A percentile compares a stretch with the other conserved stretches of the same genome.
phyloP scores from a whole-genome alignment of 2,113 vertebrate species.

The Choloepus hoffmanni region DNA sequence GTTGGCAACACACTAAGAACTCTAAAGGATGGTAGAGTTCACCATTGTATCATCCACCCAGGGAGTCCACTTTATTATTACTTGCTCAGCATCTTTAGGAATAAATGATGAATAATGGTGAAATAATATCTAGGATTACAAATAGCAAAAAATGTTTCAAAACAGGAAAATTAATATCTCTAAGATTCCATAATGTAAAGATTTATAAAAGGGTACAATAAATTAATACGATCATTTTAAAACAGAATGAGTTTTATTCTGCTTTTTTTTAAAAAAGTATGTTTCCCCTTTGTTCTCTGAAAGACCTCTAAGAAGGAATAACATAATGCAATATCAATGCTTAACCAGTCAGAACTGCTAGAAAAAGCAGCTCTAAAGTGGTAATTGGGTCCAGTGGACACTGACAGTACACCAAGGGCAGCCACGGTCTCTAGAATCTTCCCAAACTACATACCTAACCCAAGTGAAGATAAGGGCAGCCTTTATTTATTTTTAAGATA shows the following conservation, averaged over 20 bases:
- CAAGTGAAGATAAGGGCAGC: conserved; percentile 18
- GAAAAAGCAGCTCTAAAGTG: not conserved
- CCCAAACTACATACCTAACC: not conserved
- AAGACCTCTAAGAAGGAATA: conserved; percentile 2
- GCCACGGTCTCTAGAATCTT: too few species aligned
- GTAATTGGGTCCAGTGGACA: not conserved
- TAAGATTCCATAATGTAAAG: not conserved
- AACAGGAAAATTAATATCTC: conserved; percentile 23
- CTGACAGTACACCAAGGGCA: not conserved
- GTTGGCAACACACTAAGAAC: not conserved
- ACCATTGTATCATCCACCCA: not conserved
- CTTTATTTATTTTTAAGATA: conserved; percentile 8
- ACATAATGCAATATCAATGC: not conserved
- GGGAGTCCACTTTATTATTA: not conserved
- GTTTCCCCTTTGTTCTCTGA: not conserved
- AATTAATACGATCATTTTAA: not conserved
- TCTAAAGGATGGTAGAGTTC: not conserved
- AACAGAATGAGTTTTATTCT: not conserved
- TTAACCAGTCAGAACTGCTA: not conserved
- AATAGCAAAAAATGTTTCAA: conserved; percentile 21
- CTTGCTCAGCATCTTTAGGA: not conserved
- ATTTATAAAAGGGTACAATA: not conserved
- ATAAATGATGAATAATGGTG: not conserved
- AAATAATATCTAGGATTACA: not conserved
- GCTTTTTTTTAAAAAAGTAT: not conserved